These are phyloP conservation scores for Sphenodon punctatus DNA, from an alignment of 2,797 vertebrate genomes.

Conservation along the genomic window DNA sequence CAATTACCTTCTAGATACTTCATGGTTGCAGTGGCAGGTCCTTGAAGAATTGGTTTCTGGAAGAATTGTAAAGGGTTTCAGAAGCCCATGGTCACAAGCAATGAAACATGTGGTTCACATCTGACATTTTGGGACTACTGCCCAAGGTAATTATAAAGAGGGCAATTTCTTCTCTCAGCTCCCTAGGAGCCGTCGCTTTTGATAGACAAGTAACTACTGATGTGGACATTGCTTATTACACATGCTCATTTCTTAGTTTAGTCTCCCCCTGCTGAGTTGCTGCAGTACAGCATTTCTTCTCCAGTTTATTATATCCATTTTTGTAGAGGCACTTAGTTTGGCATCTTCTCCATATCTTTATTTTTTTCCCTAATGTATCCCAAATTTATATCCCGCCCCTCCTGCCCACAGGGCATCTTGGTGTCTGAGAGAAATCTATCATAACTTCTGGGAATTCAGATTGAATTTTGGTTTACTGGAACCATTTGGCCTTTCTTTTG, in stretches of 20 bases:
- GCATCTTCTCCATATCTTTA: neutral
- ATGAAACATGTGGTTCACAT: no score
- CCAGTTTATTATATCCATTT: rapidly evolving
- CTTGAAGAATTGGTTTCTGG: neutral
- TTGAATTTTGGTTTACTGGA: neutral
- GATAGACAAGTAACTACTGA: neutral
- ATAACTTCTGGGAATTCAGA: neutral
- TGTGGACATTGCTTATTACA: no score
- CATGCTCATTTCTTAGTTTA: neutral
- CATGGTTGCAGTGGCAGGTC: neutral
- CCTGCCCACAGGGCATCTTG: no score
- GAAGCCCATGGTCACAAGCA: neutral
- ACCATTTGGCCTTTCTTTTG: neutral
- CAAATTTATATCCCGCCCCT: neutral
- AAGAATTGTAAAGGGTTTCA: neutral
- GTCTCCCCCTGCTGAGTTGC: neutral
- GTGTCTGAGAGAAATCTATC: no score
- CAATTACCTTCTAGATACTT: rapidly evolving
- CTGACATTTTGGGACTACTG: no score
- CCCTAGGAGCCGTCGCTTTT: neutral
- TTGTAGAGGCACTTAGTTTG: neutral
- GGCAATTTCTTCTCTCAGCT: no score
- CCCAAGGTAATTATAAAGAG: no score
- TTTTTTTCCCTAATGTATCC: neutral
- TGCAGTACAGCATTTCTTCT: neutral